A percentile compares a stretch with the other conserved stretches of the same genome.
Conservation (phyloP, 2,888 invertebrate species). For the Epirrhoe tristata region DNA sequence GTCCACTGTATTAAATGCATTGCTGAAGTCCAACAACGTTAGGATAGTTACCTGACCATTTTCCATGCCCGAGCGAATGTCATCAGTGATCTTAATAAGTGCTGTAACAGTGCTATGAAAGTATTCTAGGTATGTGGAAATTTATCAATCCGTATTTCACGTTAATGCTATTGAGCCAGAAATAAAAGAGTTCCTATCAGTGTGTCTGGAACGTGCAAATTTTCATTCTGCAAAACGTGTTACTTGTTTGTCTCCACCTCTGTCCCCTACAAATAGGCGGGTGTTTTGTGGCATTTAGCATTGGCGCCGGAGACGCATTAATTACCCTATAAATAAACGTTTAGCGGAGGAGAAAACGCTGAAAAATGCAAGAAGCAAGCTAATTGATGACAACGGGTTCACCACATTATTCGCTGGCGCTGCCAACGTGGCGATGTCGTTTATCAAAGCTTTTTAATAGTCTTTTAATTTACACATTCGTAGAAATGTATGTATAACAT, state of each 20-base stretch:
- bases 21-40: too few species aligned
- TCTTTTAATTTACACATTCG: slow-evolving; percentile 20
- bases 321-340: slow-evolving; percentile 63
- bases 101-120: too few species aligned
- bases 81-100: too few species aligned
- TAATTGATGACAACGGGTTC: slow-evolving; percentile 43
- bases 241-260: slow-evolving; percentile 36
- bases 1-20: too few species aligned
- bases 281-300: slow-evolving; percentile 48
- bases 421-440: slow-evolving; percentile 39
- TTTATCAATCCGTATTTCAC: slow-evolving; percentile 3
- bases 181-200: slow-evolving; percentile 22
- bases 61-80: too few species aligned
- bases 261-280: slow-evolving; percentile 51
- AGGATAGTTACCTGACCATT: too few species aligned
- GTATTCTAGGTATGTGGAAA: background rate
- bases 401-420: slow-evolving; percentile 38
- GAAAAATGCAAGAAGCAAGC: slow-evolving; percentile 43
- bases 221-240: slow-evolving; percentile 31
- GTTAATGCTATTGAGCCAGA: slow-evolving; percentile 13
- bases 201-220: slow-evolving; percentile 36
- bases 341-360: slow-evolving; percentile 47
- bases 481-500: slow-evolving; percentile 18
- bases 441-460: slow-evolving; percentile 42
- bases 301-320: slow-evolving; percentile 63